phyloP scores from a whole-genome alignment of 2,113 vertebrate species.

The Mohoua ochrocephala region DNA sequence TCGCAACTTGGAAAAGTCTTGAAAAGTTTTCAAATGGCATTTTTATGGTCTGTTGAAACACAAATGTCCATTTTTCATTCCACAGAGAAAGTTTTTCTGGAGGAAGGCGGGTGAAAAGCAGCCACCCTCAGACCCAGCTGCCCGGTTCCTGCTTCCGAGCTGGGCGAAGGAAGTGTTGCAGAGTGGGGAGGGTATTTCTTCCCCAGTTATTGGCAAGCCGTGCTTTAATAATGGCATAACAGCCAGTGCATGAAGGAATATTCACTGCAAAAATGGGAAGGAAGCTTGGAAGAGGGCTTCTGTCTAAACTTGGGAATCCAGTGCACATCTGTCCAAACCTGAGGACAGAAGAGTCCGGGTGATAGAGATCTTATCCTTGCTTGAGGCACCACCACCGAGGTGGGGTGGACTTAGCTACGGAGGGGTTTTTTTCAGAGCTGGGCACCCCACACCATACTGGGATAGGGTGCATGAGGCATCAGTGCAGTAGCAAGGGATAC shows the following conservation, averaged over 20 bases:
- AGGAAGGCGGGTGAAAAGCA: background rate
- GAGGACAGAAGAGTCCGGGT: background rate
- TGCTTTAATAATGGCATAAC: background rate
- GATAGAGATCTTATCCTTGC: fast-evolving
- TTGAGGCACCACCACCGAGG: background rate
- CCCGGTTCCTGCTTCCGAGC: background rate
- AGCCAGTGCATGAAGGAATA: background rate
- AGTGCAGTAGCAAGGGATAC: background rate
- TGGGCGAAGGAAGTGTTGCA: fast-evolving
- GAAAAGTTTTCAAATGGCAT: background rate
- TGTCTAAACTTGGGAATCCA: background rate
- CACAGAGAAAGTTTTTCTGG: background rate
- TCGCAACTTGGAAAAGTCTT: background rate
- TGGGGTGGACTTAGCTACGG: background rate
- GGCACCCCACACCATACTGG: background rate
- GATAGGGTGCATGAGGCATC: background rate
- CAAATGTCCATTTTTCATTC: background rate
- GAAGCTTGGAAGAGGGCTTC: background rate
- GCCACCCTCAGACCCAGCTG: background rate
- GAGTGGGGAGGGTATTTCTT: background rate
- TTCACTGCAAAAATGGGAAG: background rate
- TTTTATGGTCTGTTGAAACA: slow-evolving; percentile 30
- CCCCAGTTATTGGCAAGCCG: background rate
- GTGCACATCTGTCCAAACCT: background rate
- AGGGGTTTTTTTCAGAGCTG: no score